Conservation (phyloP, 2,113 vertebrate species). For the Oncorhynchus kisutch region DNA sequence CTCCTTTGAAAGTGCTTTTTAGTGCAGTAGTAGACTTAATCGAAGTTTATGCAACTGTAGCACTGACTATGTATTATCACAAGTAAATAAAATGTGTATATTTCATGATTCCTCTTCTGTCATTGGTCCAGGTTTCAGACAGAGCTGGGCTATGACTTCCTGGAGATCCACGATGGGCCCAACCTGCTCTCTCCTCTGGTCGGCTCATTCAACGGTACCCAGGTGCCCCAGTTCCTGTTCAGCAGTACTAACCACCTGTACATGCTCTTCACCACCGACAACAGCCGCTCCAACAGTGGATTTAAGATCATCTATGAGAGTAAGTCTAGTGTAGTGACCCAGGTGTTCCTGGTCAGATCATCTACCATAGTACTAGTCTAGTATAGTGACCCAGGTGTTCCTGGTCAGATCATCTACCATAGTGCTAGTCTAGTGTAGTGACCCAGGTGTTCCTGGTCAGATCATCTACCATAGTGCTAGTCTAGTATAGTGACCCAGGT, state of each 20-base stretch:
- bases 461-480: no score
- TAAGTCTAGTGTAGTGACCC: slow-evolving; percentile 67
- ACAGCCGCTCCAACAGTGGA: slow-evolving; percentile 96
- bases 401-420: slow-evolving; percentile 76
- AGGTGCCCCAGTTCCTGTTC: slow-evolving; percentile 96
- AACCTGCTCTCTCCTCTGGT: slow-evolving; percentile 91
- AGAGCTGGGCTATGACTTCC: slow-evolving; percentile 97
- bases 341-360: no score
- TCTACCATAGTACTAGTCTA: no score
- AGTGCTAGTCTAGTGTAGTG: no score
- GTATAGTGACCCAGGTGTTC: slow-evolving; percentile 82
- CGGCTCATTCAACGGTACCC: slow-evolving; percentile 95
- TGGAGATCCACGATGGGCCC: slow-evolving; percentile 96
- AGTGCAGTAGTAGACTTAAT: no score
- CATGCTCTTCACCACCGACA: slow-evolving; percentile 97
- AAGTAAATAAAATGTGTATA: no score
- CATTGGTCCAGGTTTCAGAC: slow-evolving; percentile 87
- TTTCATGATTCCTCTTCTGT: not conserved
- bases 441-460: slow-evolving; percentile 39
- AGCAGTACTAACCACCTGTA: slow-evolving; percentile 95
- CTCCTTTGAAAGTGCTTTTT: no score
- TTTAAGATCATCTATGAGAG: slow-evolving; percentile 98
- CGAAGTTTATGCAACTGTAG: not conserved
- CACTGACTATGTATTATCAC: no score
- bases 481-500: no score